Evolutionary conservation across 2,888 invertebrate genomes (phyloP), one percentile per base, ranked within the genome.

Genomic region (Pilophorus perplexus): DNA sequence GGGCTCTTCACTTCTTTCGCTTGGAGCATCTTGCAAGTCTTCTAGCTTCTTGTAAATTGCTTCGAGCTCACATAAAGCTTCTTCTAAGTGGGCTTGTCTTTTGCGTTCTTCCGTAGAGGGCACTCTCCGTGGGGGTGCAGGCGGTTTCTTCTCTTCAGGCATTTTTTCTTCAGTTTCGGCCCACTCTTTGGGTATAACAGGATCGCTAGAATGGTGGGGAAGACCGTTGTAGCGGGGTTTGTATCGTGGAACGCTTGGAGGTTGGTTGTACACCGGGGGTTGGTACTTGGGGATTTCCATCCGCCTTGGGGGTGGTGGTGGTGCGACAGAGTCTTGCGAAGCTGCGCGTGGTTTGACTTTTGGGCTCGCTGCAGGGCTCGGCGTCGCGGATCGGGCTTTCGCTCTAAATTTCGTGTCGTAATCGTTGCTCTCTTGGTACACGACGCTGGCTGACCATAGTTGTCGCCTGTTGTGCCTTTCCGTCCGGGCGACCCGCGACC

Each of bases 11-110:
- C 54, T 66, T 3, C 60, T 59, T 6, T 42, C 59, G 14, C 40
- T 66, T 16, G 62, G 59, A 66, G 42, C 89, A 10, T 90, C 90
- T 74, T 89, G 81, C 74, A 90, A 80, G 78, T 90, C 88, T 76
- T 90, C 89, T 66, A 94, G 81, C 73, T 90, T 92, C 73, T 91
- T 89, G 75, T 91, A 90, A 74, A 94, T 93, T n/a, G 89, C 88
- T 80, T 94, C 93, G 64, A 94, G 77, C 77, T 94, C 94, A 73
- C 87, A 87, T 22, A 94, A 81, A 60, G 93, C 93, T 74, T 93
- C 92, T 75, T 92, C 92, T 38, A 92, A 80, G 76, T 91, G 91
- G 14, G 86, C 85, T 2, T 89, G 88, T 76, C 87, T 88, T 16
- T 70, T 69, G 18, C 44, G 60, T 10, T 67, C 65, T 40, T 69